Evolutionary conservation across 2,888 invertebrate species (phyloP), one percentile per base, ranked within the genome.

Genomic region (Leistus spinibarbis): DNA sequence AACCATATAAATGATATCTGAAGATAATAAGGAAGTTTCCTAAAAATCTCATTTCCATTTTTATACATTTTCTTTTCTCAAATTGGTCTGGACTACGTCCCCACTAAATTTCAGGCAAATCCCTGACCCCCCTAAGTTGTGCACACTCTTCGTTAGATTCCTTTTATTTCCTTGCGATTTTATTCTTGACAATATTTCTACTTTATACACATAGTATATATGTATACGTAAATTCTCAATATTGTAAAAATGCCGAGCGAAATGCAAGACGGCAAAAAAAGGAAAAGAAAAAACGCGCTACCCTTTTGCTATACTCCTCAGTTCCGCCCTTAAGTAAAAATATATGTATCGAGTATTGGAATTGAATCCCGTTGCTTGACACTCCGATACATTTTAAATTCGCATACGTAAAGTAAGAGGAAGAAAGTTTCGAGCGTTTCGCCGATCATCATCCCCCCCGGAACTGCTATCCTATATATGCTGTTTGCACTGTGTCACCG

Each of bases 271-370:
- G 65, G 65, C 66, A 73, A 73, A 60, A 53, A 65, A 23, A 57
- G 17, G n/a, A 57, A 63, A 22, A 23, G 24, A 20, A 40, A 40
- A 68, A 68, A 22, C 17, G n/a, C 54, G 56, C 67, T 19, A 40
- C 22, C 23, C 9, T 64, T 19, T 64, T 23, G 16, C 79, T 78
- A 66, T 67, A 73, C 80, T 79, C 81, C 81, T 81, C 80, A 79
- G 82, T 81, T 82, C 82, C 82, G 80, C 83, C 82, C 84, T 84
- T 85, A 85, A 86, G 85, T 86, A 85, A 85, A 85, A 85, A 86
- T 85, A 85, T 86, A 83, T 86, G 86, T 86, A 85, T 85, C 83
- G 83, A 82, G 82, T 81, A 84, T 83, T 83, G 84, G 83, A 84
- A 84, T 84, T 83, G 84, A 84, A 84, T 84, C 83, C 83, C 81